Conservation (phyloP, 2,113 vertebrate genomes). For the Apeltes quadracus region DNA sequence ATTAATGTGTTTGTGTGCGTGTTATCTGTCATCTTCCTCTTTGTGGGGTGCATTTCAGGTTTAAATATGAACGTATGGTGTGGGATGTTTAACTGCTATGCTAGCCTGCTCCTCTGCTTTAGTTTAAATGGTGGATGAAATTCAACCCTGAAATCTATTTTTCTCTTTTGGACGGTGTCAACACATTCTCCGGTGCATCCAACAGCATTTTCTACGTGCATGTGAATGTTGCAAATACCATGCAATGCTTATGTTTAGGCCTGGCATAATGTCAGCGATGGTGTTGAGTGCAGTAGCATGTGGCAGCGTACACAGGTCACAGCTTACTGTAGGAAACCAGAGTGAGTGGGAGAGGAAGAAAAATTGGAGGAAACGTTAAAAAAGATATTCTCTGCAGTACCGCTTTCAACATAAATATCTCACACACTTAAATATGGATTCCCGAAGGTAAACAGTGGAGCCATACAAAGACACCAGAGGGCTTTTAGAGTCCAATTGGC, state of each 20-base stretch:
- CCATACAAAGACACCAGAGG: slow-evolving; percentile 22
- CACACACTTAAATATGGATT: slow-evolving; percentile 27
- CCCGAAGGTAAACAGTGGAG: slow-evolving; percentile 20
- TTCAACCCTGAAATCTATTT: slow-evolving; percentile 12
- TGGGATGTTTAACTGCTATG: slow-evolving; percentile 39
- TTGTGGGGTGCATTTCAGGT: slow-evolving; percentile 33
- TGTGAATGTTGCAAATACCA: not conserved
- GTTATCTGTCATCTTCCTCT: slow-evolving; percentile 18
- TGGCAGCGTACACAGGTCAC: slow-evolving; percentile 28
- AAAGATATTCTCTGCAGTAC: slow-evolving; percentile 5
- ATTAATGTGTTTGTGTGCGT: slow-evolving; percentile 30
- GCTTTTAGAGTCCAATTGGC: slow-evolving; percentile 24
- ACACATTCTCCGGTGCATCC: slow-evolving; percentile 7
- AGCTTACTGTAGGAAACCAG: slow-evolving; percentile 37
- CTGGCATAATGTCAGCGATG: slow-evolving; percentile 43
- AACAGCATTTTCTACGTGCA: slow-evolving; percentile 11
- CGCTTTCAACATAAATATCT: slow-evolving; percentile 12
- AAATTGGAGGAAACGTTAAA: not conserved
- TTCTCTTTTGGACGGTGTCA: not conserved
- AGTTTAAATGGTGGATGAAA: slow-evolving; percentile 1
- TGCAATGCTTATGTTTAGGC: not conserved
- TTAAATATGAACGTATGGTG: slow-evolving; percentile 53
- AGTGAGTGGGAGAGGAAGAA: not conserved
- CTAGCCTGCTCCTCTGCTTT: not conserved
- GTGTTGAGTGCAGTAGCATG: slow-evolving; percentile 28